Base-by-base conservation (phyloP, 1,140 invertebrate genomes). In the Cotesia vestalis region DNA sequence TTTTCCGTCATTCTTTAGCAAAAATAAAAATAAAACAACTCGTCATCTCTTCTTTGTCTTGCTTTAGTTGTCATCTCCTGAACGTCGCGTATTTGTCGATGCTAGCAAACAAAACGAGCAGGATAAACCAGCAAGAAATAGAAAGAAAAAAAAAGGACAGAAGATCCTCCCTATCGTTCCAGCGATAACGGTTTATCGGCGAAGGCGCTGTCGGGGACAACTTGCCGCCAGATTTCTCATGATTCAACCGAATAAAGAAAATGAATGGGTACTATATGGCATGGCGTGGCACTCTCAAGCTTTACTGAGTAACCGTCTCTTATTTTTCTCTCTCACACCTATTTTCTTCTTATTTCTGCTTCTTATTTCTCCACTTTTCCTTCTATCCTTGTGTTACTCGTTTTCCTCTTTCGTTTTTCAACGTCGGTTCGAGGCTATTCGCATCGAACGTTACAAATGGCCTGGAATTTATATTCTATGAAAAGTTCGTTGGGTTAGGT, bases 181-280 rank as follows among this genome's bases (percentile, higher is more conserved):
- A 53, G 63, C 36, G 70, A 72, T 72, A 72, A 72, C 70, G 70
- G 62, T 72, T 72, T 72, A 72, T 72, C 62, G 62, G 27, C 36
- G 14, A 66, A 14, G 40, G 20, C 27, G 66, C n/a, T 27, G 57
- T 70, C 27, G 68, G 17, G n/a, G 57, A 59, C 69, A 59, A 55
- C 69, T 64, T 66, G 62, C 63, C 63, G 70, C 70, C 70, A 66
- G 70, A 72, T 72, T 72, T 72, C 66, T 72, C 70, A 72, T 60
- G 62, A 66, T 66, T 72, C 53, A 9, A 59, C 34, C 53, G 59
- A 72, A 63, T 60, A 64, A 59, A 66, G 55, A 66, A 53, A 66
- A 71, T 57, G 55, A 61, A 27, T 53, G 11, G 17, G 20, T n/a
- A 12, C 40, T 12, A 38, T 64, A 14, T n/a, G 36, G 60, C 5